Base-by-base conservation (phyloP, 2,888 invertebrate species). In the Arctia plantaginis region DNA sequence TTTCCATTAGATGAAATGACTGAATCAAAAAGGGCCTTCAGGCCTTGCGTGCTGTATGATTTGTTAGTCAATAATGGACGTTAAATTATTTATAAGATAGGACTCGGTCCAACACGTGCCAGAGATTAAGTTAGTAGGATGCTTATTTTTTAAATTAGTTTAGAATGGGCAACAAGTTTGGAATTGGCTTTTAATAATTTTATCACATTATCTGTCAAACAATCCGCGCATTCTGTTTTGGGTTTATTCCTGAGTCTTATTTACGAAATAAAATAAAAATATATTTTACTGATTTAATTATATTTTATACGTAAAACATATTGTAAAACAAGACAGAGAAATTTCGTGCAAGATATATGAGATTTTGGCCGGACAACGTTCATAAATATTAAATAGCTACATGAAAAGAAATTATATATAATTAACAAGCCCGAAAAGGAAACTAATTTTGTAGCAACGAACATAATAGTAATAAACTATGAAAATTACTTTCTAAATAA, bases 401-500 rank as follows among this genome's bases (percentile, higher is more conserved):
- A 74, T 79, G 77, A 73, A 76, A 80, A 79, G 77, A 82, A 81
- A 73, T 83, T 35, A 74, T 79, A 83, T 83, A 77, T 80, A 82
- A 30, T 62, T 79, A 82, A 18, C 30, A 62, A 30, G 27, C 30
- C 27, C 4, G 27, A 59, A 59, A 59, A 59, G 59, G 30, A 62
- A 62, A 8, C 62, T 18, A 18, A 62, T 62, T 30, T 59, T 59
- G 62, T 62, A 62, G 62, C 18, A 18, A 62, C 30, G 30, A 18
- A 30, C 15, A 62, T 30, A 62, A 47, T 18, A 47, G n/a, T 6
- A 35, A 59, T 59, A 59, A 59, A 59, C 27, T 59, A 15, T 27
- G 13, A 59, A 59, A 59, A 27, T 59, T 4, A 27, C 59, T 27
- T 59, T 59, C 59, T n/a, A 27, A 13, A 27, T 59, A 27, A 23